Evolutionary conservation across 2,888 invertebrate species (phyloP).

Genomic region (Nomada goodeniana): DNA sequence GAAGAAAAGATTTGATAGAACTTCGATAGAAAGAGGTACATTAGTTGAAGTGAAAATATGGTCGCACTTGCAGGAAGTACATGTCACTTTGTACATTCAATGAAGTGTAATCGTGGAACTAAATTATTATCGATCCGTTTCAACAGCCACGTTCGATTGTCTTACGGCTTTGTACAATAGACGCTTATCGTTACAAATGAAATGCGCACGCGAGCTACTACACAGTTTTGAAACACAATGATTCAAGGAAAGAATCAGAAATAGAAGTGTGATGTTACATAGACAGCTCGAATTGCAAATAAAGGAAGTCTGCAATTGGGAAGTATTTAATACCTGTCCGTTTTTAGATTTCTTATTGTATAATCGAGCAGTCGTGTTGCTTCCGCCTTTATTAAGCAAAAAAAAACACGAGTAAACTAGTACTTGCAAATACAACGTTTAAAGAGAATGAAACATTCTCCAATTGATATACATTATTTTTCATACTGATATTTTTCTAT

Average conservation of each 20-base stretch:
- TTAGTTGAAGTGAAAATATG: background rate
- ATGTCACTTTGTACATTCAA: background rate
- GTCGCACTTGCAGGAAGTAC: background rate
- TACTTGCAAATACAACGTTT: too few relatives aligned
- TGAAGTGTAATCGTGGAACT: background rate
- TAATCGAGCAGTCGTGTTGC: too few relatives aligned
- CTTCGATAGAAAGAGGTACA: too few relatives aligned
- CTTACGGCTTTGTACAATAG: background rate
- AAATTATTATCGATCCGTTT: background rate
- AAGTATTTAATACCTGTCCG: background rate
- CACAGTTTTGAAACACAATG: background rate
- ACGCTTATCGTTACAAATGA: background rate
- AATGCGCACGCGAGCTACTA: background rate
- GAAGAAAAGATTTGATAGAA: background rate
- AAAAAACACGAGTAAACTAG: too few relatives aligned
- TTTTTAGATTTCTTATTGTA: background rate
- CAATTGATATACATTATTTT: too few relatives aligned
- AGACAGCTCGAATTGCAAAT: background rate
- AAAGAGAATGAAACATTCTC: too few relatives aligned
- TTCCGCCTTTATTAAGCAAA: background rate
- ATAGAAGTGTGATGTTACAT: background rate
- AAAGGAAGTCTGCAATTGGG: constrained; percentile 10
- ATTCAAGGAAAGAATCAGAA: background rate
- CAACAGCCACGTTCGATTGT: constrained; percentile 6
- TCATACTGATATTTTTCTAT: too few relatives aligned